Evolutionary conservation across 2,113 vertebrate species (phyloP).

Genomic region (Menura novaehollandiae): DNA sequence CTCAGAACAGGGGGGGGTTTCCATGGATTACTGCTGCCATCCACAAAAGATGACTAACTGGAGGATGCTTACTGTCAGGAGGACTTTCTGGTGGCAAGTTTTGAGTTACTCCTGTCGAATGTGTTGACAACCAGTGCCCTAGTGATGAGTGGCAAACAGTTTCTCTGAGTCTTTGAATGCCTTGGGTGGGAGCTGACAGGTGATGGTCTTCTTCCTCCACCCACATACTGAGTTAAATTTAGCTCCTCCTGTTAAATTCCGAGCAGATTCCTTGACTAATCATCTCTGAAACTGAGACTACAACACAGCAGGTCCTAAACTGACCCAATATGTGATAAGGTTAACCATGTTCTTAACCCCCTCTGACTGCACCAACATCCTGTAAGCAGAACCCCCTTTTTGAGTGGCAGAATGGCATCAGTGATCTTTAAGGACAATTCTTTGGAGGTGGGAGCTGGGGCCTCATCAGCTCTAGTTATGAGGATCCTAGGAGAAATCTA

Average conservation of each 20-base stretch:
- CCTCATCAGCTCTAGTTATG: background rate
- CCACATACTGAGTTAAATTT: background rate
- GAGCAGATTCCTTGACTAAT: background rate
- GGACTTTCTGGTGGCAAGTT: background rate
- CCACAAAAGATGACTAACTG: background rate
- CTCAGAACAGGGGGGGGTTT: background rate
- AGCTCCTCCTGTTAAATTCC: background rate
- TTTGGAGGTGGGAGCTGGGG: background rate
- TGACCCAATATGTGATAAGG: background rate
- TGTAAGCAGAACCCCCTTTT: background rate
- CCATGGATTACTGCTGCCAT: background rate
- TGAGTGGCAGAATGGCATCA: background rate
- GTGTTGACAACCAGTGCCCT: background rate
- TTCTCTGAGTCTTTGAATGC: background rate
- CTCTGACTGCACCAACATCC: background rate
- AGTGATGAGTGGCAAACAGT: background rate
- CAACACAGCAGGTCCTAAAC: background rate
- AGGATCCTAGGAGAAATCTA: background rate
- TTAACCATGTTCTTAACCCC: background rate
- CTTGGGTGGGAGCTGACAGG: background rate
- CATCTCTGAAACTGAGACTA: background rate
- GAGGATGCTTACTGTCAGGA: background rate
- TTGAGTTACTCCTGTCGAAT: background rate
- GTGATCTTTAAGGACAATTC: background rate
- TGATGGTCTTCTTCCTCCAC: background rate